Evolutionary conservation across 2,888 invertebrate species (phyloP), one percentile per base, ranked within the genome.

Genomic region (Melanostoma mellinum): DNA sequence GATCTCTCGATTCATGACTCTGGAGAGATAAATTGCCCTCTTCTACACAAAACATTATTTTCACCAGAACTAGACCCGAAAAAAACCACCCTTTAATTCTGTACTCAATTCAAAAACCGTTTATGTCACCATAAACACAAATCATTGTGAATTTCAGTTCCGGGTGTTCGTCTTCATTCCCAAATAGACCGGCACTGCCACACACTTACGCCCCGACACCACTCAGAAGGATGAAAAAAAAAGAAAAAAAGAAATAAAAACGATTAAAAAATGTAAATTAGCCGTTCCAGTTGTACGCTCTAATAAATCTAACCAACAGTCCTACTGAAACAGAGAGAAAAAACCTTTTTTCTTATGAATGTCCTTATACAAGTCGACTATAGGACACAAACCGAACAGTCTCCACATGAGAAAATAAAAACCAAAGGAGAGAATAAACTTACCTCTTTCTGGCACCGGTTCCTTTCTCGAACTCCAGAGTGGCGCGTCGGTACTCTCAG

Each of bases 381-480:
- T 52, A 52, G 46, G 40, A 42, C 67, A 71, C 38, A 30, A 9
- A 46, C 46, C 10, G 32, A 40, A 33, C 6, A 6, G 6, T 3
- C 30, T 46, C 6, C 20, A 67, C 9, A 20, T 56, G 8, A 48
- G n/a, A 48, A 42, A 9, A 3, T 1, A 46, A 56, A 58, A 44
- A 2, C 52, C n/a, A 61, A 4, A 55, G 33, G 6, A 10, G 6
- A 32, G 46, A 52, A 69, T 71, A 61, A 61, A 75, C 82, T 85
- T 77, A 88, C 88, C 88, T 86, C 88, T 84, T 86, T 88, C 87
- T 58, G 88, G 88, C 68, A 88, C 87, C 10, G 88, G 88, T 67
- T 88, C 88, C 63, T 88, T 88, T 73, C 87, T 85, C 58, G 87
- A 85, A 74, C 85, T 87, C 85, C 87, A 86, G 20, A 88, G 80